Conservation (phyloP, 2,797 vertebrate species). For the Vireo griseus region DNA sequence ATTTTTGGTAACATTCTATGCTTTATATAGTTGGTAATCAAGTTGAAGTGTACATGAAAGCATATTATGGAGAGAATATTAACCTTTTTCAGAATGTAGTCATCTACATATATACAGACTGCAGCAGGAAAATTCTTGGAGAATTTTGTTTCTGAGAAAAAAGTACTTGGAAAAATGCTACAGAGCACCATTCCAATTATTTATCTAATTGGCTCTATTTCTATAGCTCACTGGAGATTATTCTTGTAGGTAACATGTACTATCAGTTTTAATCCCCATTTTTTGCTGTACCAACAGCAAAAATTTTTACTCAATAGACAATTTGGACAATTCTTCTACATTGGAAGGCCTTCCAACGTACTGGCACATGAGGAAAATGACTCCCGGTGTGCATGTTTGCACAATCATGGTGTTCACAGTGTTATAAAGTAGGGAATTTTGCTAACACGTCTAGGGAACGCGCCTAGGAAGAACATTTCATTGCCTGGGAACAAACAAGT, state of each 20-base stretch:
- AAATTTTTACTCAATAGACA: not conserved
- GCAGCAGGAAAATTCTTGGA: not conserved
- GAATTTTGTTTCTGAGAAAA: not conserved
- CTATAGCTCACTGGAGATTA: not conserved
- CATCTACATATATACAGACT: not conserved
- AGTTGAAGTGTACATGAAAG: not conserved
- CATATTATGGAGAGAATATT: not conserved
- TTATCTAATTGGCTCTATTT: not conserved
- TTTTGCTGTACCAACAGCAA: not conserved
- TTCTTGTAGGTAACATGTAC: not conserved
- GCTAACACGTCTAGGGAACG: rapidly evolving
- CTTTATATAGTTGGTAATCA: constrained; percentile 14
- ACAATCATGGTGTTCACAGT: not conserved
- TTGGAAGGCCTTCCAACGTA: not conserved
- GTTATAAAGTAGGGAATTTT: not conserved
- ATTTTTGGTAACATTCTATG: constrained; percentile 4
- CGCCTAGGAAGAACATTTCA: not conserved
- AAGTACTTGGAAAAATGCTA: not conserved
- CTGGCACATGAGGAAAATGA: not conserved
- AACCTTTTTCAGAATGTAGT: not conserved
- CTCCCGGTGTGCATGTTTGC: not conserved
- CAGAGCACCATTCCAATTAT: not conserved
- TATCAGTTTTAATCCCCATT: not conserved
- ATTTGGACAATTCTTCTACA: not conserved
- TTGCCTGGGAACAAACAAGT: not conserved